Evolutionary conservation across 2,113 vertebrate species (phyloP).

Genomic region (Agapornis roseicollis): DNA sequence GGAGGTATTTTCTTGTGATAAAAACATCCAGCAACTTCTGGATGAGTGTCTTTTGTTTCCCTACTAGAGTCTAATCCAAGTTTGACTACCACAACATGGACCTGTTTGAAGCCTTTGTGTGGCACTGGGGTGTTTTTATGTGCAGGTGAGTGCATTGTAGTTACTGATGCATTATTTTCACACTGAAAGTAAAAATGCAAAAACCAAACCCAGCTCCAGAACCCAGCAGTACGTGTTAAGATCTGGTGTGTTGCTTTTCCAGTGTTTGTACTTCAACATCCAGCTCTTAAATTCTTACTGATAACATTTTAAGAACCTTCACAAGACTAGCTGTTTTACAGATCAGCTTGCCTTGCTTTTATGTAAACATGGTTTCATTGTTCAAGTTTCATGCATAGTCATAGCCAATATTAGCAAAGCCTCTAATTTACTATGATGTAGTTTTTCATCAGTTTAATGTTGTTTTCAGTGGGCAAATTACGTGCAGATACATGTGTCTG

Average conservation of each 20-base stretch:
- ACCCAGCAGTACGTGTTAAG: background rate
- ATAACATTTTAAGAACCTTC: background rate
- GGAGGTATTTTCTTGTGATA: background rate
- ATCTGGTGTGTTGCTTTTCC: background rate
- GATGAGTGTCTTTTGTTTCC: background rate
- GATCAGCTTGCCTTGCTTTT: background rate
- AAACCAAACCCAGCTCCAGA: background rate
- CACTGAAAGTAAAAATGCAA: background rate
- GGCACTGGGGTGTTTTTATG: background rate
- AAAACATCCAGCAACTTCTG: background rate
- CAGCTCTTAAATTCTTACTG: background rate
- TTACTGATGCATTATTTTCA: background rate
- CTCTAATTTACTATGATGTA: background rate
- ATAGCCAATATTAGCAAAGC: no score
- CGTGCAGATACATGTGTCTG: background rate
- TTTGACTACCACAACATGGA: background rate
- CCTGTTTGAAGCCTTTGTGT: background rate
- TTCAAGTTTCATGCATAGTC: background rate
- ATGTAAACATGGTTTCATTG: background rate
- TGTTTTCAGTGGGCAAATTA: background rate
- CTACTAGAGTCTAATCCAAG: background rate
- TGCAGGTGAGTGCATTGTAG: background rate
- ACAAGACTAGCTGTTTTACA: background rate
- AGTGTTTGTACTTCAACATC: background rate
- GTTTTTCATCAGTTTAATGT: background rate